phyloP scores from a whole-genome alignment of 1,140 invertebrate species.

The Lordiphosa stackelbergi region DNA sequence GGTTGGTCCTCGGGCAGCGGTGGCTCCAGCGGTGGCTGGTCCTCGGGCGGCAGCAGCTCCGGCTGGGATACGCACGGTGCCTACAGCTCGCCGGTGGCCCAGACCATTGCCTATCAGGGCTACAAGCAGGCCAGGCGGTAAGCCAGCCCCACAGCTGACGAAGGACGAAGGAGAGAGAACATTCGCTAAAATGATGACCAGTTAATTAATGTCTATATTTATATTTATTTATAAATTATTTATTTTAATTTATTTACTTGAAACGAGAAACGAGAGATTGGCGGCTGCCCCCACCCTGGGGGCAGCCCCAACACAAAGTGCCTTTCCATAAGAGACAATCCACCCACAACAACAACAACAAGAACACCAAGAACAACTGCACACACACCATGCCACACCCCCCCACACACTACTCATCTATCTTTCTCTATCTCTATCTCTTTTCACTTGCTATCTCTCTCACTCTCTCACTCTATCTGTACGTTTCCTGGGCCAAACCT shows the following conservation, averaged over 20 bases:
- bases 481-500: slow-evolving; percentile 42
- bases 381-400: slow-evolving; percentile 30
- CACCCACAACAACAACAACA: slow-evolving; percentile 32
- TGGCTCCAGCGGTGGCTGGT: slow-evolving; percentile 57
- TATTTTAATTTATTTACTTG: slow-evolving; percentile 75
- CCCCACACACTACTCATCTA: slow-evolving; percentile 35
- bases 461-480: slow-evolving; percentile 22
- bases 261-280: slow-evolving; percentile 62
- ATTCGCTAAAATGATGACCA: slow-evolving; percentile 67
- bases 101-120: slow-evolving; percentile 77
- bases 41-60: slow-evolving; percentile 55
- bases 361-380: slow-evolving; percentile 32
- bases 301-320: slow-evolving; percentile 45
- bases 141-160: slow-evolving; percentile 28
- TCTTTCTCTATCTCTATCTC: slow-evolving; percentile 5
- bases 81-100: slow-evolving; percentile 76
- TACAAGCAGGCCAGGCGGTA: slow-evolving; percentile 76
- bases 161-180: slow-evolving; percentile 52
- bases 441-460: slow-evolving; percentile 19
- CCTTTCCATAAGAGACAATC: slow-evolving; percentile 55
- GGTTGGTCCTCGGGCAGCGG: slow-evolving; percentile 74
- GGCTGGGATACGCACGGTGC: slow-evolving; percentile 77
- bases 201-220: slow-evolving; percentile 66
- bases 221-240: slow-evolving; percentile 75
- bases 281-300: slow-evolving; percentile 8